Conservation (phyloP, 1,140 invertebrate genomes). For the Drosophila sp. region DNA sequence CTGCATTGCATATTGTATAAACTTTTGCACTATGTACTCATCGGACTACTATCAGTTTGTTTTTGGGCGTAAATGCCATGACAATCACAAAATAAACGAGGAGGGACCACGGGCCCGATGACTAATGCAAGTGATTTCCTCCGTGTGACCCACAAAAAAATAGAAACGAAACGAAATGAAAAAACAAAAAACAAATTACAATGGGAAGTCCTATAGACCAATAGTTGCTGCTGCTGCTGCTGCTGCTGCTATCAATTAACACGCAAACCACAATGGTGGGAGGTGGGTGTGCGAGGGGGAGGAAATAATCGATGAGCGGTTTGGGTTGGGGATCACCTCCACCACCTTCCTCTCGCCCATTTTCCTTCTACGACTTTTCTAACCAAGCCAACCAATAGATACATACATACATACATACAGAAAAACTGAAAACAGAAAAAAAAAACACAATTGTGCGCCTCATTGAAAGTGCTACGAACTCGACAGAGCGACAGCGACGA, state of each 20-base stretch:
- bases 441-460: slow-evolving; percentile 69
- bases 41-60: slow-evolving; percentile 46
- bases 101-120: slow-evolving; percentile 33
- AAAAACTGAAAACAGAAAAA: background rate
- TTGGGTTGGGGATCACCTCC: slow-evolving; percentile 14
- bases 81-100: slow-evolving; percentile 29
- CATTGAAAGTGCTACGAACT: slow-evolving; percentile 78
- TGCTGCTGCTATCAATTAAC: slow-evolving; percentile 72
- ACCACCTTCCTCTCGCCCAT: background rate
- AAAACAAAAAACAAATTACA: slow-evolving; percentile 17
- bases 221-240: slow-evolving; percentile 64
- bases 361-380: background rate
- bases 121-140: slow-evolving; percentile 79
- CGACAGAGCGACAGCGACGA: slow-evolving; percentile 36
- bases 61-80: slow-evolving; percentile 56
- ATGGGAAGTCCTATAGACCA: slow-evolving; percentile 33
- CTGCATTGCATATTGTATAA: background rate
- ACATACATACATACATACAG: slow-evolving; percentile 15
- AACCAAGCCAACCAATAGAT: slow-evolving; percentile 15
- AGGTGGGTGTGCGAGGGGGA: background rate
- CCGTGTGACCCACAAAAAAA: slow-evolving; percentile 70
- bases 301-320: slow-evolving; percentile 70
- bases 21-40: slow-evolving; percentile 33
- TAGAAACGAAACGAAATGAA: slow-evolving; percentile 33
- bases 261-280: slow-evolving; percentile 60